Conservation (phyloP, 2,797 vertebrate genomes). For the Gastrophryne carolinensis region DNA sequence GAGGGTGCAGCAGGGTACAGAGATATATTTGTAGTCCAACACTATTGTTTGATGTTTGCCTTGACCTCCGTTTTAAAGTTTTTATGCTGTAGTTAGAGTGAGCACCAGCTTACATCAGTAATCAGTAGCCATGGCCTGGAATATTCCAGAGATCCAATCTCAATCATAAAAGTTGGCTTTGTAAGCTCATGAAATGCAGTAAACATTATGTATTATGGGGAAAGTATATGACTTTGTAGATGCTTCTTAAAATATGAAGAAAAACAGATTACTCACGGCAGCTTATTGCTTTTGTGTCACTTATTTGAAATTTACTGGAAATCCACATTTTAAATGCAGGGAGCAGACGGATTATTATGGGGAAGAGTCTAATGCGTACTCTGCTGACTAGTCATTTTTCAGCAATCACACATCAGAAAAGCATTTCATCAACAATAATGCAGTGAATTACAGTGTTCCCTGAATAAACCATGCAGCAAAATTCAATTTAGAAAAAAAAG, state of each 20-base stretch:
- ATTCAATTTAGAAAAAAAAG: too few species aligned
- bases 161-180: background rate
- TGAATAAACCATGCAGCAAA: background rate
- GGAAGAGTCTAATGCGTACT: background rate
- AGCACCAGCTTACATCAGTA: too few species aligned
- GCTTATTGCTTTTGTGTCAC: constrained; percentile 37
- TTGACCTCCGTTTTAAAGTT: too few species aligned
- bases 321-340: constrained; percentile 13
- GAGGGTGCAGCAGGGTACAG: too few species aligned
- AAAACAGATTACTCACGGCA: constrained; percentile 25
- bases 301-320: constrained; percentile 38
- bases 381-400: constrained; percentile 35
- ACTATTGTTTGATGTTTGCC: too few species aligned
- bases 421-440: constrained; percentile 7
- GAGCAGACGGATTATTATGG: constrained; percentile 11
- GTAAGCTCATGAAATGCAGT: constrained; percentile 2
- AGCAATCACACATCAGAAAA: background rate
- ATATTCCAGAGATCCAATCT: constrained; percentile 4
- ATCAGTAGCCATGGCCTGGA: background rate
- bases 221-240: background rate
- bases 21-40: too few species aligned
- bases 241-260: constrained; percentile 15
- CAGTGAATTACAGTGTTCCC: constrained; percentile 20
- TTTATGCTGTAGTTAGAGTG: too few species aligned
- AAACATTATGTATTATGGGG: constrained; percentile 17